A percentile compares a stretch with the other conserved stretches of the same genome.
These are phyloP conservation scores for Macrophya annulata DNA, from an alignment of 2,888 invertebrate genomes.

Conservation along the genomic window DNA sequence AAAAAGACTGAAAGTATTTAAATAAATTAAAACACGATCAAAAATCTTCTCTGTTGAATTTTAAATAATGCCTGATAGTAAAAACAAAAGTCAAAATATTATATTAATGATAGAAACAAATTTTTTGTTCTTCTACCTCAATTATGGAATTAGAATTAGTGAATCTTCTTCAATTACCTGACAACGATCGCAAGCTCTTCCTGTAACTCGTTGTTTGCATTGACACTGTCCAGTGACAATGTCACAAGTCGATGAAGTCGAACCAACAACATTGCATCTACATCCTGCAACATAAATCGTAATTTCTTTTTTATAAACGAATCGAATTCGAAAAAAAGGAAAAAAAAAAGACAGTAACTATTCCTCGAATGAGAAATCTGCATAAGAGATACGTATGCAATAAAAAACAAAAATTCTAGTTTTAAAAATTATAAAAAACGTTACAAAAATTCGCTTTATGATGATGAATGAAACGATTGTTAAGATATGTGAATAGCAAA, in stretches of 20 bases:
- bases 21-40: no score
- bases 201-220: conserved; percentile 87
- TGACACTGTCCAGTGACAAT: conserved; percentile 90
- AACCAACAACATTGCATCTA: conserved; percentile 89
- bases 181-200: conserved; percentile 89
- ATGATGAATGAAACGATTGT: conserved; percentile 32
- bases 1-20: no score
- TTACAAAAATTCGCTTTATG: background rate
- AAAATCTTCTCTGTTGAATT: no score
- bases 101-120: no score
- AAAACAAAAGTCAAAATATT: no score
- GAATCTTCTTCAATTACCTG: conserved; percentile 80
- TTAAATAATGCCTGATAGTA: no score
- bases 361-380: background rate
- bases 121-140: background rate
- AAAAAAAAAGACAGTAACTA: background rate
- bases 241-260: conserved; percentile 87
- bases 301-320: background rate
- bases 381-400: background rate
- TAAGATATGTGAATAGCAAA: conserved; percentile 16
- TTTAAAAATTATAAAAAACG: background rate
- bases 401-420: background rate
- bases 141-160: background rate
- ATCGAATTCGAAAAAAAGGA: no score
- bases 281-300: conserved; percentile 87